These are phyloP conservation scores for Burhinus bistriatus DNA, from an alignment of 2,113 vertebrate species.

Conservation along the genomic window DNA sequence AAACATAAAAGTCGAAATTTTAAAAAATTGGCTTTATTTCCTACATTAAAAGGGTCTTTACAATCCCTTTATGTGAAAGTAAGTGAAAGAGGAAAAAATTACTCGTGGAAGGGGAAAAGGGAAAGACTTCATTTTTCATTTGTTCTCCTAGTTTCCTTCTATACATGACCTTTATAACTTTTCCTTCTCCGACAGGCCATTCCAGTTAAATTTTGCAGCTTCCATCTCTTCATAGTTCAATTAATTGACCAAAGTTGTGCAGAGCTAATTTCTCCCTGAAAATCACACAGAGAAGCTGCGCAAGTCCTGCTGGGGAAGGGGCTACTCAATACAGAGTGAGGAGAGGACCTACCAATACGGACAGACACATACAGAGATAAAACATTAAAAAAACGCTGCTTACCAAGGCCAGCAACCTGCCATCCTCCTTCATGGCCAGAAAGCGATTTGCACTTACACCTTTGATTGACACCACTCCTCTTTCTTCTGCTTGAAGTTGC, in stretches of 20 bases:
- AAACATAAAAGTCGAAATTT: background rate
- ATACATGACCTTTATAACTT: background rate
- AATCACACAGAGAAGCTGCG: background rate
- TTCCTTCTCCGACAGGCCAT: background rate
- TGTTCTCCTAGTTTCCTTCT: background rate
- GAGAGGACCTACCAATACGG: background rate
- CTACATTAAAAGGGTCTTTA: background rate
- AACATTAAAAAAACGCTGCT: slow-evolving; percentile 49
- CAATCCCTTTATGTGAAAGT: background rate
- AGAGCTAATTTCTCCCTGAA: background rate
- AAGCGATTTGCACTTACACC: slow-evolving; percentile 91
- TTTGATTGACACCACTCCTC: slow-evolving; percentile 94
- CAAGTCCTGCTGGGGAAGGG: background rate
- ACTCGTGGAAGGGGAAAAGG: background rate
- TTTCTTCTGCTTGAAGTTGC: slow-evolving; percentile 91
- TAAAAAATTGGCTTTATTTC: background rate
- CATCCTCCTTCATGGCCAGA: slow-evolving; percentile 94
- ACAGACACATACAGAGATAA: fast-evolving
- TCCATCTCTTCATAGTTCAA: background rate
- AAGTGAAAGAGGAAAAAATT: background rate
- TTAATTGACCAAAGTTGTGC: background rate
- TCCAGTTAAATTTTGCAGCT: background rate
- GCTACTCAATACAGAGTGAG: background rate
- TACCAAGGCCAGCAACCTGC: slow-evolving; percentile 88
- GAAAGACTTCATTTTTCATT: background rate